A percentile compares a stretch with the other conserved stretches of the same genome.
These are phyloP conservation scores for Cliona cf. orientalis DNA, from an alignment of 37 sponge, comb jelly and placozoan species.

Conservation along the genomic window DNA sequence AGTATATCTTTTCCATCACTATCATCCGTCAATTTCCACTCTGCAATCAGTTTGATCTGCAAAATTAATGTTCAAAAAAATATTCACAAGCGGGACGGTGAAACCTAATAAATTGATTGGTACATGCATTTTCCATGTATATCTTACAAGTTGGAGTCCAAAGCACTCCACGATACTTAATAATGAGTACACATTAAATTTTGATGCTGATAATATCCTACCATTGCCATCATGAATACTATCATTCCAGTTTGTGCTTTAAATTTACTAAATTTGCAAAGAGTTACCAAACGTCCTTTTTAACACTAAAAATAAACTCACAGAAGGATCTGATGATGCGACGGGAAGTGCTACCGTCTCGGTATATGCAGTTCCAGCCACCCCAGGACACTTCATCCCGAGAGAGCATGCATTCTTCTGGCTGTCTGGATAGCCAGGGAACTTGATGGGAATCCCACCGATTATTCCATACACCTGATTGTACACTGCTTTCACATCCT, in stretches of 20 bases:
- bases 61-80: background rate
- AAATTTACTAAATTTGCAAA: no score
- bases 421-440: slow-evolving; percentile 1
- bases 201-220: no score
- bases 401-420: slow-evolving; percentile 17
- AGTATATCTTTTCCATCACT: background rate
- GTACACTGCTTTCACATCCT: background rate
- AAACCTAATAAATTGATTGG: no score
- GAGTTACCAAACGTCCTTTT: no score
- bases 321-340: background rate
- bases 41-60: slow-evolving; percentile 3
- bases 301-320: no score
- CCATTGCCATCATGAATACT: no score
- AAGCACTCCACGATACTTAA: no score
- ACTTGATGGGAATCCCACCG: slow-evolving; percentile 25
- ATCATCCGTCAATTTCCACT: slow-evolving; percentile 16
- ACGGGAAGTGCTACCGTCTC: slow-evolving; percentile 13
- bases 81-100: no score
- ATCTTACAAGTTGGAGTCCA: no score
- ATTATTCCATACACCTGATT: slow-evolving; percentile 25
- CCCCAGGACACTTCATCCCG: slow-evolving; percentile 32
- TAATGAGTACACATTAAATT: background rate
- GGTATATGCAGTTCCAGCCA: background rate
- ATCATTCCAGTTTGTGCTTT: no score
- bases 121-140: no score